Conservation (phyloP, 2,888 invertebrate species). For the Eilema caniola region DNA sequence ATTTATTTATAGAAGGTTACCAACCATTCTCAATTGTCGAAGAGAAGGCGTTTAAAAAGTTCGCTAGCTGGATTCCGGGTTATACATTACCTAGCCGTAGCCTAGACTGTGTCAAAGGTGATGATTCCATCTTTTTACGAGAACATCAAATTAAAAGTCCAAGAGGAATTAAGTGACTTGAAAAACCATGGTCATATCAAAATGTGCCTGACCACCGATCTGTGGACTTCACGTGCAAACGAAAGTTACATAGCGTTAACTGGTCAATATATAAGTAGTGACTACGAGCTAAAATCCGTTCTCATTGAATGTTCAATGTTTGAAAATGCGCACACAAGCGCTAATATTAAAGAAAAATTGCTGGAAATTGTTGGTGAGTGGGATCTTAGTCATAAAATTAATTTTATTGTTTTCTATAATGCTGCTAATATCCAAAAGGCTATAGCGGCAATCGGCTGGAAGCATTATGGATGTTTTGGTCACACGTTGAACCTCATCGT, state of each 20-base stretch:
- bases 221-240: background rate
- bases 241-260: slow-evolving; percentile 18
- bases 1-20: slow-evolving; percentile 22
- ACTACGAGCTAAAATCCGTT: slow-evolving; percentile 12
- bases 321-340: slow-evolving; percentile 16
- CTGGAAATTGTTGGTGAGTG: slow-evolving; percentile 8
- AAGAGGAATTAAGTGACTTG: background rate
- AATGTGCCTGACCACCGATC: background rate
- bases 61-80: slow-evolving; percentile 45
- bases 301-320: slow-evolving; percentile 15
- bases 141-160: background rate
- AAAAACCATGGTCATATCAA: background rate
- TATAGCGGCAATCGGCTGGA: slow-evolving; percentile 29
- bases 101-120: slow-evolving; percentile 23
- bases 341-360: slow-evolving; percentile 14
- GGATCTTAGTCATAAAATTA: slow-evolving; percentile 13
- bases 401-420: slow-evolving; percentile 27
- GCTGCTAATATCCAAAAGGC: slow-evolving; percentile 36
- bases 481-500: slow-evolving; percentile 38
- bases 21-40: slow-evolving; percentile 50
- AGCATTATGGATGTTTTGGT: slow-evolving; percentile 41
- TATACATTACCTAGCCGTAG: slow-evolving; percentile 44
- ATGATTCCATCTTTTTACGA: background rate
- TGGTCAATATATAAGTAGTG: slow-evolving; percentile 17
- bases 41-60: slow-evolving; percentile 45